These are phyloP conservation scores for Epizoanthus stellaris DNA, from an alignment of 92 coral and sea anemone species.

Conservation along the genomic window DNA sequence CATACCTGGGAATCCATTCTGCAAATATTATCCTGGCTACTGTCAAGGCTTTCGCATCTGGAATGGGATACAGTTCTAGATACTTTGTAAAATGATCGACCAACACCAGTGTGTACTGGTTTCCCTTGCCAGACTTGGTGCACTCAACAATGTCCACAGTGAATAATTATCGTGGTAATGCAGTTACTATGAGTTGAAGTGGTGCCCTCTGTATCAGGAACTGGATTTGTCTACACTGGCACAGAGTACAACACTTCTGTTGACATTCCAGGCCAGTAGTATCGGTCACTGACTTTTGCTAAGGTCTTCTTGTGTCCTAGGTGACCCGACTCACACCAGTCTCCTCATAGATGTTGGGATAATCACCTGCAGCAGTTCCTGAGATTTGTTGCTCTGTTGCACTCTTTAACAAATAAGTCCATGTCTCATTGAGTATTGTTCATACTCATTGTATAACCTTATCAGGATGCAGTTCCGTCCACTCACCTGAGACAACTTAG, in stretches of 20 bases:
- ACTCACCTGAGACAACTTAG: neutral
- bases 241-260: neutral
- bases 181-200: slow-evolving; percentile 56
- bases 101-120: slow-evolving; percentile 13
- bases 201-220: slow-evolving; percentile 52
- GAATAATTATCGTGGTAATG: slow-evolving; percentile 52
- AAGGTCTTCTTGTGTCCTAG: slow-evolving; percentile 28
- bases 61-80: neutral
- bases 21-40: slow-evolving; percentile 32
- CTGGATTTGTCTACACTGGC: slow-evolving; percentile 26
- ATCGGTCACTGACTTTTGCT: neutral
- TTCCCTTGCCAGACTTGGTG: neutral
- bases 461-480: neutral
- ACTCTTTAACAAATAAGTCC: neutral
- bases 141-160: slow-evolving; percentile 55
- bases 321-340: slow-evolving; percentile 19
- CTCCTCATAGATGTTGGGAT: neutral
- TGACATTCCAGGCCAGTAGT: slow-evolving; percentile 35
- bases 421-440: neutral
- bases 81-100: slow-evolving; percentile 39
- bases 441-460: slow-evolving; percentile 1
- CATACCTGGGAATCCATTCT: slow-evolving; percentile 40
- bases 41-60: slow-evolving; percentile 21
- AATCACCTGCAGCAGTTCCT: neutral
- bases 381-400: slow-evolving; percentile 6